Percentiles rank a stretch among this genome's conserved stretches.
Conservation (phyloP, 2,797 vertebrate species). For the Coracias cyanogaster region DNA sequence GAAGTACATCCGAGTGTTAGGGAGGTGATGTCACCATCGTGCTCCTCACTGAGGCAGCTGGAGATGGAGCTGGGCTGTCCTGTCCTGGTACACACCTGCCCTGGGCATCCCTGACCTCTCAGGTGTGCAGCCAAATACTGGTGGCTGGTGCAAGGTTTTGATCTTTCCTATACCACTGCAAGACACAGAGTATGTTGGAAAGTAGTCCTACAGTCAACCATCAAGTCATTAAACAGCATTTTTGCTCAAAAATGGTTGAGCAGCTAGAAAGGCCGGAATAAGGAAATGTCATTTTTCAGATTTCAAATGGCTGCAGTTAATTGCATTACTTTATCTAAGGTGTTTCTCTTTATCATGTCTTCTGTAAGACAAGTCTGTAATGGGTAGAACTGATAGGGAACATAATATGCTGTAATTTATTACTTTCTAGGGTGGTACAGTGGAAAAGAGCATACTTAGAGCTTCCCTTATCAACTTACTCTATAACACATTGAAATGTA, state of each 20-base stretch:
- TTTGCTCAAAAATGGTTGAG: neutral
- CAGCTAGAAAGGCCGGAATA: neutral
- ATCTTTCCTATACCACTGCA: neutral
- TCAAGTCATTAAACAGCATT: neutral
- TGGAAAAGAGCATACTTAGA: neutral
- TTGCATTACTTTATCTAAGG: slow-evolving; percentile 1
- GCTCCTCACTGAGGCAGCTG: neutral
- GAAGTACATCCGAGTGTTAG: neutral
- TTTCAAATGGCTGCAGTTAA: slow-evolving; percentile 36
- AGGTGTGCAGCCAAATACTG: neutral
- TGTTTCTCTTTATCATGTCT: neutral
- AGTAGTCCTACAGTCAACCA: neutral
- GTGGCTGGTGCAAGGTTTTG: neutral
- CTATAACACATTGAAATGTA: slow-evolving; percentile 22
- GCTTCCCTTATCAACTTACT: slow-evolving; percentile 24
- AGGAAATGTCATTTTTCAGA: slow-evolving; percentile 18
- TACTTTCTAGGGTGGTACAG: slow-evolving; percentile 20
- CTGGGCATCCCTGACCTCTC: neutral
- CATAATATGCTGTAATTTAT: slow-evolving; percentile 49
- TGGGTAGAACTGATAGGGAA: slow-evolving; percentile 17
- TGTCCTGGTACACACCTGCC: neutral
- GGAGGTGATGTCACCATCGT: accelerated
- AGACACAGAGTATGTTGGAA: neutral
- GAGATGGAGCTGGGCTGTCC: neutral
- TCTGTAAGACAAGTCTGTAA: neutral